Percentiles rank a stretch among this genome's conserved stretches.
Conservation (phyloP, 2,888 invertebrate species). For the Agrochola lychnidis region DNA sequence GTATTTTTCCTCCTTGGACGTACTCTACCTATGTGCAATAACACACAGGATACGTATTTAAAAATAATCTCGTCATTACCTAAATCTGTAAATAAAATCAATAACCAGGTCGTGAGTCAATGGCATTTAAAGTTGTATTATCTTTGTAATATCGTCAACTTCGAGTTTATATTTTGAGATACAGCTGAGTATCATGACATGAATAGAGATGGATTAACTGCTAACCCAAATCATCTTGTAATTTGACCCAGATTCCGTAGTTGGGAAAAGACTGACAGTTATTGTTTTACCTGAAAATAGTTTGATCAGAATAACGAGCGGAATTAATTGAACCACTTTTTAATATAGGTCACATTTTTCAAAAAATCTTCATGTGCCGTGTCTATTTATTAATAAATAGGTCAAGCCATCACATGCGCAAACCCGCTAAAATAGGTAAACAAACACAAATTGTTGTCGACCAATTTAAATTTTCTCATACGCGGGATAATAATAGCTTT, state of each 20-base stretch:
- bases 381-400: too few relatives aligned
- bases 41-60: neutral
- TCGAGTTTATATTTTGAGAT: neutral
- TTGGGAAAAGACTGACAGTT: neutral
- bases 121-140: neutral
- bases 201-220: neutral
- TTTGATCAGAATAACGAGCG: too few relatives aligned
- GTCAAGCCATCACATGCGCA: too few relatives aligned
- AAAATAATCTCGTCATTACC: neutral
- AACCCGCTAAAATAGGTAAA: too few relatives aligned
- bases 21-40: too few relatives aligned
- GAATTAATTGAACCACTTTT: too few relatives aligned
- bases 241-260: neutral
- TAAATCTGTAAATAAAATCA: neutral
- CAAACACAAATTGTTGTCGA: too few relatives aligned
- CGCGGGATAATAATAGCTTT: too few relatives aligned
- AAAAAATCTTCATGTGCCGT: too few relatives aligned
- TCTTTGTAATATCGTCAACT: neutral
- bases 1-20: neutral
- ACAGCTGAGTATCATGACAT: neutral
- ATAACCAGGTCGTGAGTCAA: neutral
- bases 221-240: neutral
- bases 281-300: too few relatives aligned
- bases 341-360: too few relatives aligned
- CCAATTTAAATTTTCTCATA: too few relatives aligned